Percentiles rank a stretch among this genome's conserved stretches.
Conservation (phyloP, 2,888 invertebrate genomes). For the Rhorus exstirpatorius region DNA sequence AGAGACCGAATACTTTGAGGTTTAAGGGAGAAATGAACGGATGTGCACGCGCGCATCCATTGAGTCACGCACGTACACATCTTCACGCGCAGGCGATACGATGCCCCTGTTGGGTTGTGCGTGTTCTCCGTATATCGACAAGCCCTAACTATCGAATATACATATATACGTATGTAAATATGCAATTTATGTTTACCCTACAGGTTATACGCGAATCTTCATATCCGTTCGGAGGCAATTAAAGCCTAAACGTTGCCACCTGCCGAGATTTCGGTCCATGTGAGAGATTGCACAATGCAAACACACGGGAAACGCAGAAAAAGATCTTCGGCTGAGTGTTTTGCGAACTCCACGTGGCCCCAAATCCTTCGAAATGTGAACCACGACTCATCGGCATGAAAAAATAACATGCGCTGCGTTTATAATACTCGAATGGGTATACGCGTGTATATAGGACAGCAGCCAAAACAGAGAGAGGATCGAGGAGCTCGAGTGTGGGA, state of each 20-base stretch:
- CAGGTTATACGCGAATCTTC: slow-evolving; percentile 74
- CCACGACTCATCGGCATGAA: background rate
- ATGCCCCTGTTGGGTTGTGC: slow-evolving; percentile 13
- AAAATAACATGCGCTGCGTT: slow-evolving; percentile 2
- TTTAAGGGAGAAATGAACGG: slow-evolving; percentile 8
- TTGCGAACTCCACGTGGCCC: background rate
- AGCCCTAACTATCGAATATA: slow-evolving; percentile 9
- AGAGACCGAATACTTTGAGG: background rate
- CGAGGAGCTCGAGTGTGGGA: slow-evolving; percentile 63
- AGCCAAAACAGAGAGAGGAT: slow-evolving; percentile 23
- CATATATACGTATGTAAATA: background rate
- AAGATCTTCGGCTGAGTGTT: background rate
- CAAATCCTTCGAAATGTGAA: slow-evolving; percentile 2
- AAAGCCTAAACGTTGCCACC: slow-evolving; percentile 78
- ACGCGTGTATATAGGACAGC: background rate
- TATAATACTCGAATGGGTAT: background rate
- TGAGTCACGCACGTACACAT: slow-evolving; percentile 61
- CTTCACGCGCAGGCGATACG: slow-evolving; percentile 26
- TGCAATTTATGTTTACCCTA: no score
- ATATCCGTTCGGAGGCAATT: slow-evolving; percentile 75
- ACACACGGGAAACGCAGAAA: background rate
- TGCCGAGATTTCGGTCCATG: slow-evolving; percentile 72
- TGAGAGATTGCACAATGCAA: background rate
- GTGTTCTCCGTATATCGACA: slow-evolving; percentile 26
- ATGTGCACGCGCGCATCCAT: slow-evolving; percentile 51